phyloP scores from a whole-genome alignment of 2,113 vertebrate genomes.

The Ameiurus melas region DNA sequence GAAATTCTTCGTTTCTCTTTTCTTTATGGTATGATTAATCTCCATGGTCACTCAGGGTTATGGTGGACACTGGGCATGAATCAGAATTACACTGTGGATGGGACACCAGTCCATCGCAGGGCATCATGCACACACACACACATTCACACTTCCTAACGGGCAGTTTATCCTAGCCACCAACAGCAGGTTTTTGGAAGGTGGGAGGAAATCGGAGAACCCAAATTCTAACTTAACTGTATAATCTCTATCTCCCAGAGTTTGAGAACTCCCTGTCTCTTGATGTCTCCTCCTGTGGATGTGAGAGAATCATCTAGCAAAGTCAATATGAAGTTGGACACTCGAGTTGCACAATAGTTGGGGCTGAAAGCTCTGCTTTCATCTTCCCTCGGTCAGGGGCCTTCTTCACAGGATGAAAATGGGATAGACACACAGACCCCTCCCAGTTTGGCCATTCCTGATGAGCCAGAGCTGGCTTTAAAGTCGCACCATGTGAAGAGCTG shows the following conservation, averaged over 20 bases:
- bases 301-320: constrained; percentile 26
- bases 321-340: constrained; percentile 43
- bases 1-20: neutral
- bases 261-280: constrained; percentile 5
- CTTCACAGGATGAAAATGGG: constrained; percentile 23
- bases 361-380: constrained; percentile 60
- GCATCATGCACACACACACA: neutral
- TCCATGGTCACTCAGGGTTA: neutral
- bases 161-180: neutral
- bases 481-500: constrained; percentile 24
- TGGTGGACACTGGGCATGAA: neutral
- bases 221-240: neutral
- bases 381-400: constrained; percentile 49
- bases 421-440: constrained; percentile 39
- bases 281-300: constrained; percentile 20
- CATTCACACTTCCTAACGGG: neutral
- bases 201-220: neutral
- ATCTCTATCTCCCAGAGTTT: neutral
- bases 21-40: neutral
- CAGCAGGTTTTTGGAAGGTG: too few species aligned
- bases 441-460: neutral
- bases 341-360: constrained; percentile 50
- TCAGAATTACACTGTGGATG: neutral
- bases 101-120: neutral
- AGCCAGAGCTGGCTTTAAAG: constrained; percentile 33